These are phyloP conservation scores for Leptosomus discolor DNA, from an alignment of 2,113 vertebrate species.

Conservation along the genomic window DNA sequence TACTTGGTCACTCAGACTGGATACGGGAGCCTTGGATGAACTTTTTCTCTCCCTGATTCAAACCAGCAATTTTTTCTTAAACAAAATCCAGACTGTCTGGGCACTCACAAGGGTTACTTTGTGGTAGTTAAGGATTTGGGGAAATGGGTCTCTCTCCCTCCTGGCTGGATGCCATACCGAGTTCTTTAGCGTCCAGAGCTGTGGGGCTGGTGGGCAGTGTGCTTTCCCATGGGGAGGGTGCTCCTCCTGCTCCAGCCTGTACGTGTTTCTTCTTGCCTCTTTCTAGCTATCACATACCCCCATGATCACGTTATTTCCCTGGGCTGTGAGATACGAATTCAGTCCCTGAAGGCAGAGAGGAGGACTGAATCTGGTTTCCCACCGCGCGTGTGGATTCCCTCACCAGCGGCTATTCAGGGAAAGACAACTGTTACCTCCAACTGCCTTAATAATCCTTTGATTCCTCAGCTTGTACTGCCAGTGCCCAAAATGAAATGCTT, in stretches of 20 bases:
- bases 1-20: not conserved
- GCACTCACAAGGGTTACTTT: slow-evolving; percentile 13
- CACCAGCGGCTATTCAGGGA: not conserved
- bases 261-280: not conserved
- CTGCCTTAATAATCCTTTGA: slow-evolving; percentile 59
- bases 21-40: slow-evolving; percentile 20
- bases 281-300: not conserved
- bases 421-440: slow-evolving; percentile 41
- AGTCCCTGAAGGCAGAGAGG: not conserved
- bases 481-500: slow-evolving; percentile 58
- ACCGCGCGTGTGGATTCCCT: not conserved
- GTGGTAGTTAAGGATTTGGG: slow-evolving; percentile 22
- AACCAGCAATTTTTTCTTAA: slow-evolving; percentile 28
- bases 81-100: slow-evolving; percentile 30
- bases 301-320: not conserved
- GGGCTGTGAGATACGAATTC: not conserved
- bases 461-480: slow-evolving; percentile 63
- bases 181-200: not conserved
- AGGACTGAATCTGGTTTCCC: slow-evolving; percentile 31
- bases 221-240: not conserved
- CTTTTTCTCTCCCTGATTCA: slow-evolving; percentile 21
- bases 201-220: not conserved
- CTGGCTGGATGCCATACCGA: not conserved
- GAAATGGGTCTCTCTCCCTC: slow-evolving; percentile 19
- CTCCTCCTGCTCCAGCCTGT: not conserved